phyloP scores from a whole-genome alignment of 1,140 invertebrate species.

The Himalopsyche phryganea region DNA sequence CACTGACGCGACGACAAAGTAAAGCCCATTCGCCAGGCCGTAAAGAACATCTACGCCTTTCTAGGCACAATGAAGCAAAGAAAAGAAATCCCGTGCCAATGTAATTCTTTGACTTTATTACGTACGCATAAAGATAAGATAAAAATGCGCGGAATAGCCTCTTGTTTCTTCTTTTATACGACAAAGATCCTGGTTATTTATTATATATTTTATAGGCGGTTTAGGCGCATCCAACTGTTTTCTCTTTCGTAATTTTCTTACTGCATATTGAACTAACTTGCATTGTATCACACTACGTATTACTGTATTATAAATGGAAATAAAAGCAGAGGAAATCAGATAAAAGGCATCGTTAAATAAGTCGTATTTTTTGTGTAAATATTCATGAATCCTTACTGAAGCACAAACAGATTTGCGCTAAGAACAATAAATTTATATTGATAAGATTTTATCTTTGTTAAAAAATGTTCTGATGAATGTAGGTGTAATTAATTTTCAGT shows the following conservation, averaged over 20 bases:
- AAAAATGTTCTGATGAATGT: no score
- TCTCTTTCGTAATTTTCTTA: no score
- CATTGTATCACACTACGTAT: background rate
- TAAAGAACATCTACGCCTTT: constrained; percentile 1
- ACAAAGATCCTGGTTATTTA: no score
- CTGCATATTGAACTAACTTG: no score
- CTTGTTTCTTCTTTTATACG: background rate
- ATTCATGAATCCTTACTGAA: no score
- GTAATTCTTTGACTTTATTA: constrained; percentile 23
- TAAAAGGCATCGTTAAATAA: background rate
- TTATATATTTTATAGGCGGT: no score
- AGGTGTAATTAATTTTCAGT: no score
- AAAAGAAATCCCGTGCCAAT: constrained; percentile 3
- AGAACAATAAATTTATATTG: no score
- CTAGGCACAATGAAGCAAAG: constrained; percentile 5
- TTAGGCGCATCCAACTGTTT: no score
- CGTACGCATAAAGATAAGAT: constrained; percentile 11
- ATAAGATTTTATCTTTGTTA: no score
- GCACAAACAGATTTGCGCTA: no score
- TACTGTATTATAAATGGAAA: background rate
- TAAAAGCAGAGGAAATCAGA: background rate
- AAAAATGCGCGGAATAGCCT: constrained; percentile 1
- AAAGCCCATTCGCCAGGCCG: background rate
- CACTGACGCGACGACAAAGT: background rate
- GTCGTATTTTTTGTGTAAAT: no score